phyloP scores from a whole-genome alignment of 2,888 invertebrate species.

The Psylliodes chrysocephalus region DNA sequence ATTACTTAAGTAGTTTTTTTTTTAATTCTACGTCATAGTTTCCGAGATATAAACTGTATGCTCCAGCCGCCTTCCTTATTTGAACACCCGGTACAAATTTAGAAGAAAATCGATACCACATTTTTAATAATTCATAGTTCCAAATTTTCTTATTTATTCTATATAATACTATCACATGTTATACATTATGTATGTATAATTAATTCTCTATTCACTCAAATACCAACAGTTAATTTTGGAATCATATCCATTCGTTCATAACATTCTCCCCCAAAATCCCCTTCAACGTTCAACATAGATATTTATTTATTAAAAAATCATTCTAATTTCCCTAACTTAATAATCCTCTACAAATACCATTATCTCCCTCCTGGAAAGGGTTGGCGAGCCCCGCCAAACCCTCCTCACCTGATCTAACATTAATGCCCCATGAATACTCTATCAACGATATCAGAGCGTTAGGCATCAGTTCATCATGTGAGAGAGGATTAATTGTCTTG shows the following conservation, averaged over 20 bases:
- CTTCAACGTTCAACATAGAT: not conserved
- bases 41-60: too few species aligned
- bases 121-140: too few species aligned
- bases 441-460: conserved; percentile 23
- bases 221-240: not conserved
- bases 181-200: too few species aligned
- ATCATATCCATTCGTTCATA: not conserved
- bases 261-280: not conserved
- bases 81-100: too few species aligned
- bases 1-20: too few species aligned
- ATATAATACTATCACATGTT: too few species aligned
- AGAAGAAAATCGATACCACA: too few species aligned
- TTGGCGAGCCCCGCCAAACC: not conserved
- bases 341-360: conserved; percentile 3
- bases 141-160: too few species aligned
- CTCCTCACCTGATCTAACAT: conserved; percentile 24
- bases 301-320: not conserved
- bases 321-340: not conserved
- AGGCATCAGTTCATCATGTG: conserved; percentile 14
- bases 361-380: conserved; percentile 4
- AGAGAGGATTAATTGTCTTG: conserved; percentile 29
- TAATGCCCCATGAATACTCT: conserved; percentile 29
- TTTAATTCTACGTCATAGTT: too few species aligned
- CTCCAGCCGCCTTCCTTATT: too few species aligned
- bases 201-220: too few species aligned